Percentiles rank a stretch among this genome's conserved stretches.
phyloP scores from a whole-genome alignment of 35 echinoderm and acorn worm species.

The Apostichopus parvimensis region DNA sequence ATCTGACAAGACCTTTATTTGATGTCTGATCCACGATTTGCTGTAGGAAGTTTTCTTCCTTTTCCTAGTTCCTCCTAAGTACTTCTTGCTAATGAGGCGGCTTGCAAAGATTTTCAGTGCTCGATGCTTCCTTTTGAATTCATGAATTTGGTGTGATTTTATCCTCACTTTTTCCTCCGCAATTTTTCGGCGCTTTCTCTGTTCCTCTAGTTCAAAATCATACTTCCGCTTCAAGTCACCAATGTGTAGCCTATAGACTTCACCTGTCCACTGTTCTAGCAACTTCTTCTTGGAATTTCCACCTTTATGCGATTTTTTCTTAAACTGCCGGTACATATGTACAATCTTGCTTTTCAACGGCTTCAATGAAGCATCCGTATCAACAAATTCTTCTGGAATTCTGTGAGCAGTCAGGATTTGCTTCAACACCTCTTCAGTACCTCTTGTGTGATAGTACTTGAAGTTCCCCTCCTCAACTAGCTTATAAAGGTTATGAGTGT shows the following conservation, averaged over 20 bases:
- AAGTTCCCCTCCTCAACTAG: neutral
- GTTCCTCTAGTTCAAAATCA: neutral
- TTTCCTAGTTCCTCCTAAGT: neutral
- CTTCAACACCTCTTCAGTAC: neutral
- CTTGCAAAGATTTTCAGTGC: neutral
- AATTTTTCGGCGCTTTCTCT: neutral
- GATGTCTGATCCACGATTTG: neutral
- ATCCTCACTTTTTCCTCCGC: neutral
- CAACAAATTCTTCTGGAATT: neutral
- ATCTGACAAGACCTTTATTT: neutral
- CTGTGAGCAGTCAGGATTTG: neutral
- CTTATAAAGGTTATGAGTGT: neutral
- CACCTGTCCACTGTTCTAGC: neutral
- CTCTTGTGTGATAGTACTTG: neutral
- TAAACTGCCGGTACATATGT: neutral
- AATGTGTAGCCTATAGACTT: neutral
- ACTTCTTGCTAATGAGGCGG: neutral
- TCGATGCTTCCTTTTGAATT: neutral
- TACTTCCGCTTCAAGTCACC: slow-evolving; percentile 9
- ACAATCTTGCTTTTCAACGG: neutral
- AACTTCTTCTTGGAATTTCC: neutral
- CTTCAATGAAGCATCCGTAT: neutral
- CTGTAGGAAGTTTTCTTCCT: neutral
- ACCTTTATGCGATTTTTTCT: neutral
- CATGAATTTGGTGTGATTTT: neutral